Evolutionary conservation across 2,888 invertebrate genomes (phyloP), one percentile per base, ranked within the genome.

Genomic region (Athalia circularis): DNA sequence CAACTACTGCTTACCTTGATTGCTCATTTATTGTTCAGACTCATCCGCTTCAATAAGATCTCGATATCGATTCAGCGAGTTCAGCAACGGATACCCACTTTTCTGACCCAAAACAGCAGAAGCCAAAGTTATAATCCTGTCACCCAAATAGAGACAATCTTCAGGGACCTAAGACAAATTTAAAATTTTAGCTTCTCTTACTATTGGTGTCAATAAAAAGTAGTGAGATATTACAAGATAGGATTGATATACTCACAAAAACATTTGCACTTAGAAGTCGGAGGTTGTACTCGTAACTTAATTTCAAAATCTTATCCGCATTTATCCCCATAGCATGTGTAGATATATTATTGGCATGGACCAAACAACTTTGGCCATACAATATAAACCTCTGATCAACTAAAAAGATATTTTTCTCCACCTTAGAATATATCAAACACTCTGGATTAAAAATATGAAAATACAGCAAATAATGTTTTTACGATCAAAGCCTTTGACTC

Each of bases 231-330:
- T 54, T 5, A 52, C 9, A 0, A 3, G 7, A 29, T n/a, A 52
- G 6, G 43, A 67, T 4, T 52, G 11, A 3, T 29, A 13, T 62
- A 82, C 88, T 85, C 83, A 90, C 90, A 81, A 75, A 80, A 80
- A 88, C 77, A 79, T 89, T 85, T 7, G 85, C 84, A 13, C 86
- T 86, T 13, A 90, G 65, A 64, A 88, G 85, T 65, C 81, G 83
- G 47, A 90, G 80, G 76, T 87, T 87, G 70, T 87, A 89, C 76
- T 88, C 88, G 13, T 85, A 82, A 67, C 85, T 81, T 67, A 89
- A 80, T 50, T 82, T 81, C 61, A 82, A 83, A 4, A 85, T 80
- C 76, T 85, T 83, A 45, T 86, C 79, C 52, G 82, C 84, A 8
- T 80, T 85, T 43, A 86, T 79, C 70, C 84, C 84, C 76, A 84